phyloP scores from a whole-genome alignment of 1,140 invertebrate genomes.

The Anagrus nilaparvatae region DNA sequence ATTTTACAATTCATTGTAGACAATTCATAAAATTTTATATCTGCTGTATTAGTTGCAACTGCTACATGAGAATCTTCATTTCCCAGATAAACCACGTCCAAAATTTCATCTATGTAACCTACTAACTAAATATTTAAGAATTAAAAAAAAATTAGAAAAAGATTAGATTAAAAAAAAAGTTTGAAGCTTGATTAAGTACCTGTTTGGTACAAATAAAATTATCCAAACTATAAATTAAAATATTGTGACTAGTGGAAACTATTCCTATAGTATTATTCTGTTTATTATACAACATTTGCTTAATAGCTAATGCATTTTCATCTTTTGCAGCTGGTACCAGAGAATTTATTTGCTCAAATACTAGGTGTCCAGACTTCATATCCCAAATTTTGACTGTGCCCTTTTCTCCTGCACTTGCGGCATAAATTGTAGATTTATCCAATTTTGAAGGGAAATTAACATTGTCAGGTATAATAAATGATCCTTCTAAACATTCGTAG shows the following conservation, averaged over 20 bases:
- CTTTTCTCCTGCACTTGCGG: conserved; percentile 66
- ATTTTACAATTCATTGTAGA: conserved; percentile 71
- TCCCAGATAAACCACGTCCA: conserved; percentile 74
- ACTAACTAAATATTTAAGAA: conserved; percentile 65
- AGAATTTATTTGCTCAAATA: conserved; percentile 59
- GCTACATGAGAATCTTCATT: conserved; percentile 62
- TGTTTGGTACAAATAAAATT: conserved; percentile 65
- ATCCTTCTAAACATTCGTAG: conserved; percentile 68
- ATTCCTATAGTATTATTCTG: conserved; percentile 52
- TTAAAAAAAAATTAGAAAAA: too few species aligned
- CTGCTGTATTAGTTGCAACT: conserved; percentile 79
- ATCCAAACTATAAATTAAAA: conserved; percentile 62
- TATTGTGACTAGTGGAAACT: conserved; percentile 76
- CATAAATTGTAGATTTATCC: conserved; percentile 46
- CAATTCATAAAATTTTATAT: conserved; percentile 75
- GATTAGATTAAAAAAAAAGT: conserved; percentile 8
- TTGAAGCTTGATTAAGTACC: conserved; percentile 28
- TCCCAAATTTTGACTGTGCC: conserved; percentile 68
- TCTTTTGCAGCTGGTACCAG: conserved; percentile 51
- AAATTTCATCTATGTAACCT: conserved; percentile 84
- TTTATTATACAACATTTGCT: conserved; percentile 54
- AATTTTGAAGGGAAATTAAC: conserved; percentile 44
- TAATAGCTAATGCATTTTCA: conserved; percentile 52
- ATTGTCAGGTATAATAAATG: conserved; percentile 48
- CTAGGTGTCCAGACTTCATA: conserved; percentile 48